These are phyloP conservation scores for Rhabdophis nuchalis DNA, from an alignment of 2,797 vertebrate species.

Conservation along the genomic window DNA sequence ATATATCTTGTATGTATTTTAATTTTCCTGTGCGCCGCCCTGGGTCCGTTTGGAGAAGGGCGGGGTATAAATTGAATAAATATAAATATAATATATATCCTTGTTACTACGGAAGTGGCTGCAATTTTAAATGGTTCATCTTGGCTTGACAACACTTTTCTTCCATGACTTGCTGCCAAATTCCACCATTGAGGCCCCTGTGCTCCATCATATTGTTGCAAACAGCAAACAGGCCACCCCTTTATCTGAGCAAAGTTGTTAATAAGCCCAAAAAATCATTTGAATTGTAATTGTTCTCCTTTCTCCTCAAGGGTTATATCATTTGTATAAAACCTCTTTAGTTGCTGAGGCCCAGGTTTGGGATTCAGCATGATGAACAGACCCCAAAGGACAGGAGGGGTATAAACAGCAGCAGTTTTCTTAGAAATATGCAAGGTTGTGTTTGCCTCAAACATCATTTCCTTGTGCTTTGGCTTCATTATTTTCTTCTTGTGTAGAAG, in stretches of 20 bases:
- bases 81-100: too few relatives aligned
- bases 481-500: not conserved
- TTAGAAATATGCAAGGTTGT: not conserved
- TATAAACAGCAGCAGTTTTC: not conserved
- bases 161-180: not conserved
- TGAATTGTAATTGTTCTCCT: conserved; percentile 5
- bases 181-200: not conserved
- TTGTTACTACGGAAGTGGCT: rapidly evolving
- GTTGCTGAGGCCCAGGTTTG: not conserved
- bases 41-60: too few relatives aligned
- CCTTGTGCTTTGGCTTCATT: not conserved
- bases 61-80: too few relatives aligned
- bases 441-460: not conserved
- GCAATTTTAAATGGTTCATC: not conserved
- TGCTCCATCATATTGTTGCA: not conserved
- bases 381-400: conserved; percentile 4
- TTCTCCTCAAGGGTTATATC: not conserved
- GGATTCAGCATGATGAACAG: not conserved
- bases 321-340: conserved; percentile 25
- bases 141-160: conserved; percentile 8
- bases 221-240: not conserved
- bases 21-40: too few relatives aligned
- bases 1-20: too few relatives aligned
- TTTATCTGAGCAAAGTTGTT: conserved; percentile 23
- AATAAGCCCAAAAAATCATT: not conserved